A percentile compares a stretch with the other conserved stretches of the same genome.
Conservation (phyloP, 2,113 vertebrate species). For the Charina bottae region DNA sequence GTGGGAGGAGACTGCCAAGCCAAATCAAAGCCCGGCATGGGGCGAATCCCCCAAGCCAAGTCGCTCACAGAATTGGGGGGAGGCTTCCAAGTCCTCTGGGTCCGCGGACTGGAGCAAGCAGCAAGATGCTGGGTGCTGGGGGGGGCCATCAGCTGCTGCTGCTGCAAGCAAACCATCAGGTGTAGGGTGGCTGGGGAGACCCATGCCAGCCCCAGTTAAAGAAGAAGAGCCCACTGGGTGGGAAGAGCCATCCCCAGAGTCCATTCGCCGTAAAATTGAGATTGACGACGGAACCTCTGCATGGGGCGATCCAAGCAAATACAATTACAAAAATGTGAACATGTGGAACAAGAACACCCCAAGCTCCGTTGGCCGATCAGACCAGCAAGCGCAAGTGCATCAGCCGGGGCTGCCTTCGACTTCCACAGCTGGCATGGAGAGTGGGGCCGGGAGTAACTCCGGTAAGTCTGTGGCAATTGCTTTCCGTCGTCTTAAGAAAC, state of each 20-base stretch:
- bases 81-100: conserved; percentile 78
- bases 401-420: conserved; percentile 76
- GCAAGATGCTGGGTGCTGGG: conserved; percentile 83
- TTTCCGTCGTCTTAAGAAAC: background rate
- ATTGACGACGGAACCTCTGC: conserved; percentile 97
- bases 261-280: conserved; percentile 92
- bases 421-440: conserved; percentile 68
- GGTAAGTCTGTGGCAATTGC: conserved; percentile 71
- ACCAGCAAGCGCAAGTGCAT: conserved; percentile 81
- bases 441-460: conserved; percentile 74
- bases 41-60: conserved; percentile 80
- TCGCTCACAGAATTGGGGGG: conserved; percentile 83
- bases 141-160: conserved; percentile 63
- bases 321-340: conserved; percentile 88
- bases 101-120: conserved; percentile 90
- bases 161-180: conserved; percentile 70
- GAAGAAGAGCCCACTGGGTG: conserved; percentile 90
- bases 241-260: conserved; percentile 97
- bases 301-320: conserved; percentile 93
- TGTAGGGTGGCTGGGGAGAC: conserved; percentile 89
- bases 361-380: conserved; percentile 75
- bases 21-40: conserved; percentile 86
- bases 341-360: conserved; percentile 91
- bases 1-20: conserved; percentile 83
- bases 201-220: conserved; percentile 82